These are phyloP conservation scores for Zosterops pallidus DNA, from an alignment of 2,113 vertebrate species.

Conservation along the genomic window DNA sequence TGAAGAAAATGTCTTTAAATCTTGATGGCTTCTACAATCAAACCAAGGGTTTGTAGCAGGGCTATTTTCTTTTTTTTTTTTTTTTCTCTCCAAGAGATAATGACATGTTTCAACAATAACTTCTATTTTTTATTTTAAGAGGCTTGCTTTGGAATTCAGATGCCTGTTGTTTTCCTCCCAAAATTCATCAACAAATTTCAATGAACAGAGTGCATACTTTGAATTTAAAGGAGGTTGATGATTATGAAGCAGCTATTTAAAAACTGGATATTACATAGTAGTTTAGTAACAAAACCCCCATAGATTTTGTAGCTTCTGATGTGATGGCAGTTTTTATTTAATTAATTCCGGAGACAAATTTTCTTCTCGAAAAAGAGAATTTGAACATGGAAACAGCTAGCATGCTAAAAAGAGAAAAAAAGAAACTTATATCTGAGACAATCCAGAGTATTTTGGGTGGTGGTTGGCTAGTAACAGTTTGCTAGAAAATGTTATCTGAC, in stretches of 20 bases:
- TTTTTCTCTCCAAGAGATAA: not conserved
- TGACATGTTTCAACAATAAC: not conserved
- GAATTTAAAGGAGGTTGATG: not conserved
- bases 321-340: slow-evolving; percentile 52
- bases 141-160: not conserved
- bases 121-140: not conserved
- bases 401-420: not conserved
- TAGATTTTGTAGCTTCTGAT: slow-evolving; percentile 42
- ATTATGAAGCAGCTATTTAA: slow-evolving; percentile 54
- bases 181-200: slow-evolving; percentile 35
- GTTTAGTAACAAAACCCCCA: slow-evolving; percentile 27
- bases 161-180: not conserved
- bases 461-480: slow-evolving; percentile 47
- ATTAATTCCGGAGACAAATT: slow-evolving; percentile 44
- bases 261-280: slow-evolving; percentile 27
- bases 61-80: not conserved
- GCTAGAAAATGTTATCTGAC: slow-evolving; percentile 72
- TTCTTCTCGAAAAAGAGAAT: slow-evolving; percentile 36
- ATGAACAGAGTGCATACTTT: not conserved
- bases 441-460: slow-evolving; percentile 24
- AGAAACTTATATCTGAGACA: slow-evolving; percentile 21
- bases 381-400: not conserved
- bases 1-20: not conserved
- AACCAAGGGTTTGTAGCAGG: not conserved
- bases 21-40: not conserved